Evolutionary conservation across 2,797 vertebrate species (phyloP).

Genomic region (Lepidocolaptes lacrymiger): DNA sequence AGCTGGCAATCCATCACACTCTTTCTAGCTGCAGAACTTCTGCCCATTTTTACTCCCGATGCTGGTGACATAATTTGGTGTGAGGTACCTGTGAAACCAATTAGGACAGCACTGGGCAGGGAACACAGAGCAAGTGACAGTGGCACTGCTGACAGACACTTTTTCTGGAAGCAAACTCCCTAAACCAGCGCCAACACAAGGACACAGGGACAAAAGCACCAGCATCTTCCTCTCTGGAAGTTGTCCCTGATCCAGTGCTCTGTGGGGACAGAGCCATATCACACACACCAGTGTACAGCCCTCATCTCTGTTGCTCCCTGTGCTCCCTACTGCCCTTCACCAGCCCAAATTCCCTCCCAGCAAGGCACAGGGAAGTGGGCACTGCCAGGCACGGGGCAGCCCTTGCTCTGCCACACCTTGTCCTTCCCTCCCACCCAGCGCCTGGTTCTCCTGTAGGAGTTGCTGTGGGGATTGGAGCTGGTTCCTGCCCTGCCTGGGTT

Average conservation of each 20-base stretch:
- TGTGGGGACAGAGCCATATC: rapidly evolving
- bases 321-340: rapidly evolving
- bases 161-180: not conserved
- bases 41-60: not conserved
- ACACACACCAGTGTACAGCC: rapidly evolving
- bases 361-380: rapidly evolving
- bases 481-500: not conserved
- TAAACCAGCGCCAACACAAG: not conserved
- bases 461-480: not conserved
- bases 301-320: rapidly evolving
- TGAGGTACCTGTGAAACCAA: slow-evolving; percentile 1
- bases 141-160: not conserved
- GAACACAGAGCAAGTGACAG: not conserved
- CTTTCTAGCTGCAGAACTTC: not conserved
- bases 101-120: not conserved
- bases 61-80: not conserved
- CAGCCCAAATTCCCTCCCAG: rapidly evolving
- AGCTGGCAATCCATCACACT: not conserved
- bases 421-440: rapidly evolving
- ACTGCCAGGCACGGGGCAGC: not conserved
- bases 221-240: rapidly evolving
- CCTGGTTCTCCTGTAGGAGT: rapidly evolving
- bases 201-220: not conserved
- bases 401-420: not conserved
- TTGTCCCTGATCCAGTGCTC: not conserved